Evolutionary conservation across 2,113 vertebrate species (phyloP), one percentile per base, ranked within the genome.

Genomic region (Xiphorhynchus elegans): DNA sequence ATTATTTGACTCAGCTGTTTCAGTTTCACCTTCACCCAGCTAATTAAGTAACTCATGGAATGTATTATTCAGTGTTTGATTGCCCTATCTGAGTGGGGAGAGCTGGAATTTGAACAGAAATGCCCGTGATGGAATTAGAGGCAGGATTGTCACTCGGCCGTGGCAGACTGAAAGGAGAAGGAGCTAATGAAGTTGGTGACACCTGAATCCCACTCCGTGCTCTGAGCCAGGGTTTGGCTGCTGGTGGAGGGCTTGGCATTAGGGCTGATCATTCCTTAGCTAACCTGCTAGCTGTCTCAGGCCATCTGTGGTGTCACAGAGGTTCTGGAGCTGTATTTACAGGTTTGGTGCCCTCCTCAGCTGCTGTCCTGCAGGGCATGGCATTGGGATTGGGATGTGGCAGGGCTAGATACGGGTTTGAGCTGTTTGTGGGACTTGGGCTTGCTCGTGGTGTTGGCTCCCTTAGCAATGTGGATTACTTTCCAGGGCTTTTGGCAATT

Each of bases 11-110:
- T 97, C 97, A 85, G 97, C 93, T 97, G 95, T 97, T 98, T 89
- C 97, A 84, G 95, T 92, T 85, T 98, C 97, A 98, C 97, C 97
- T 98, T 97, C 98, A 97, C 97, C 95, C 94, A 92, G 92, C 97
- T 98, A 98, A 98, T 98, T 97, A 98, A 98, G 93, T 73, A 94
- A 96, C 97, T 97, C 97, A 92, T 93, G 96, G 97, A 95, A 97
- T 97, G 90, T 83, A 97, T 98, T 97, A 97, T 96, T 97, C 96
- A 95, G 79, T 73, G 78, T 95, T 94, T 93, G 96, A 97, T 95
- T 97, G 84, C 88, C 87, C 91, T 81, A 10, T 92, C 81, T 62
- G 17, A 93, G 96, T 93, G 6, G 81, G 92, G 91, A 96, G 91
- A 95, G 89, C 93, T 89, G 63, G 83, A 86, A 89, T 86, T 84